These are phyloP conservation scores for Holothuria scabra DNA, from an alignment of 53 echinoderm and acorn worm genomes.

Conservation along the genomic window DNA sequence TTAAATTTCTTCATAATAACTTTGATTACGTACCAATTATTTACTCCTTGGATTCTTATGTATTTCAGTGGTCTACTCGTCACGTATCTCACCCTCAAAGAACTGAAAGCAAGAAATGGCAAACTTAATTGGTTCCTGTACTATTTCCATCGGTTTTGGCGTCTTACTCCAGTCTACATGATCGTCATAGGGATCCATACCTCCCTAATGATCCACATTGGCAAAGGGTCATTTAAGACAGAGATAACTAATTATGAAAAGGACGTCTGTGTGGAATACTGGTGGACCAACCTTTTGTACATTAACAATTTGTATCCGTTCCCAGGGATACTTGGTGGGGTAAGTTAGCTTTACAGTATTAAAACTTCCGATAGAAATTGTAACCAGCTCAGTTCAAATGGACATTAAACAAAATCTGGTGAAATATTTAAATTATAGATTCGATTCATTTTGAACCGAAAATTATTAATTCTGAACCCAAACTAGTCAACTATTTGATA, in stretches of 20 bases:
- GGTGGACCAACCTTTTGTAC: slow-evolving; percentile 73
- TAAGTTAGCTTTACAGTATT: no score
- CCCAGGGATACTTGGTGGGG: slow-evolving; percentile 19
- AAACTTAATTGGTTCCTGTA: slow-evolving; percentile 64
- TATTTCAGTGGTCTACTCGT: slow-evolving; percentile 62
- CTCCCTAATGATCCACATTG: slow-evolving; percentile 42
- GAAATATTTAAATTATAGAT: no score
- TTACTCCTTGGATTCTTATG: background rate
- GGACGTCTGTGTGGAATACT: slow-evolving; percentile 27
- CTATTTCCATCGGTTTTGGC: slow-evolving; percentile 83
- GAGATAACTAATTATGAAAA: background rate
- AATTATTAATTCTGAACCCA: no score
- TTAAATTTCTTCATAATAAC: no score
- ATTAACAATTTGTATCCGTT: slow-evolving; percentile 71
- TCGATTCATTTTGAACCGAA: no score
- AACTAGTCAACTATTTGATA: no score
- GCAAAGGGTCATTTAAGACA: slow-evolving; percentile 31
- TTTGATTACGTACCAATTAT: background rate
- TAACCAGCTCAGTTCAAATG: no score
- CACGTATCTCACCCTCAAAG: slow-evolving; percentile 58
- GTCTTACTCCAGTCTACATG: slow-evolving; percentile 71
- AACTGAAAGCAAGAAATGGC: slow-evolving; percentile 21
- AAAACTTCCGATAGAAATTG: no score
- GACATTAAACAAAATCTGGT: no score
- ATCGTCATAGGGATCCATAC: slow-evolving; percentile 51